Evolutionary conservation across 2,888 invertebrate genomes (phyloP).

Genomic region (Drosophila formosana): DNA sequence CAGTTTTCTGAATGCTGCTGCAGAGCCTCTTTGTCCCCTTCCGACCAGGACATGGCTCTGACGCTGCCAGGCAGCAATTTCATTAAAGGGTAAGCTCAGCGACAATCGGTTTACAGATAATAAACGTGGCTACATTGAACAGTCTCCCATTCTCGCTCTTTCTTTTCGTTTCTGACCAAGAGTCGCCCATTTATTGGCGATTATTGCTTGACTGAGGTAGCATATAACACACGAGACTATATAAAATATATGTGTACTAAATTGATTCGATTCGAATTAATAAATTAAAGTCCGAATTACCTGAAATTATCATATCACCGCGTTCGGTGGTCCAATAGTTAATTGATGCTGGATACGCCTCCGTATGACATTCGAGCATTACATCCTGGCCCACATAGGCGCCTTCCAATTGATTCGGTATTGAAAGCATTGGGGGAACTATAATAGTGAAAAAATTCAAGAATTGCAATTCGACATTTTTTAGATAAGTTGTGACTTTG

Average conservation of each 20-base stretch:
- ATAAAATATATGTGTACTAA: background rate
- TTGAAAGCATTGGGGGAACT: conserved; percentile 98
- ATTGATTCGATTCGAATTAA: conserved; percentile 9
- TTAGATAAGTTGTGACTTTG: background rate
- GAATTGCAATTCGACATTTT: background rate
- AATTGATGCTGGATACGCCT: conserved; percentile 96
- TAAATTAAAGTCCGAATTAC: conserved; percentile 86
- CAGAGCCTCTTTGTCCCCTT: conserved; percentile 2
- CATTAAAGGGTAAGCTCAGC: conserved; percentile 77
- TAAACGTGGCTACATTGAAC: conserved; percentile 43
- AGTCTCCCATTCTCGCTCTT: background rate
- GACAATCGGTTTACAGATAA: conserved; percentile 63
- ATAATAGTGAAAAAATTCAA: conserved; percentile 48
- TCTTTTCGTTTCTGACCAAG: background rate
- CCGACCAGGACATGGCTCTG: background rate
- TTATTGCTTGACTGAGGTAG: conserved; percentile 9
- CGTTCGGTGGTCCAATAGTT: conserved; percentile 97
- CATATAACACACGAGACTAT: background rate
- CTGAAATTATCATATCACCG: conserved; percentile 97
- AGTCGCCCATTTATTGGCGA: conserved; percentile 14
- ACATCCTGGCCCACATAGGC: conserved; percentile 96
- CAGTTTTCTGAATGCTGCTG: conserved; percentile 39
- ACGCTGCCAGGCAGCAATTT: conserved; percentile 32
- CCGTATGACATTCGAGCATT: conserved; percentile 94
- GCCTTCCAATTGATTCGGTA: conserved; percentile 96